Base-by-base conservation (phyloP, 2,113 vertebrate genomes). In the Atrichornis clamosus region DNA sequence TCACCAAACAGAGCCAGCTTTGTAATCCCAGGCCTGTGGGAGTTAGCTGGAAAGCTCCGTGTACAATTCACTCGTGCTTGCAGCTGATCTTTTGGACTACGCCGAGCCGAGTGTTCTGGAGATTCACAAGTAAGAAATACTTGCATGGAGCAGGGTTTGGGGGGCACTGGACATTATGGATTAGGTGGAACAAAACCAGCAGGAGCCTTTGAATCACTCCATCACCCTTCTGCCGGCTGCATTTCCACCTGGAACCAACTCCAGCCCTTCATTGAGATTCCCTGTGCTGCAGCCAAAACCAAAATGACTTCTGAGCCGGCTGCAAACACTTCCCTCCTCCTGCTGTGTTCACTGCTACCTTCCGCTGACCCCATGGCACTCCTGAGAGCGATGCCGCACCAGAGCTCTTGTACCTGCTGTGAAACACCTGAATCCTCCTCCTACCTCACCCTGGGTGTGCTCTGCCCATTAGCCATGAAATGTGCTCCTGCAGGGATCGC, bases 131-230 rank as follows among this genome's bases (percentile, higher is more conserved):
- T 27, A 16, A 24, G 44, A 42, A 62, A 44, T 32, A 5, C 13
- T 37, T 2, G 1, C 39, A 14, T 0, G 0, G 39, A 21, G 39
- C 0, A 1, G 56, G 30, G 70, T 15, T 72, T 52, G 44, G 9
- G 73, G 3, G 13, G 21, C 8, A 46, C 50, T 46, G 13, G 17
- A 4, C 5, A 3, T 33, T 42, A 21, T 0, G 13, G 47, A 72
- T 63, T 14, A 77, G 76, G 73, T 37, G 47, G 55, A 13, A 41
- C 33, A 86, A 58, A 67, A 13, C 19, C 68, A 58, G 58, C 2
- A 1, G 0, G 2, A 81, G 74, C 41, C 44, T 67, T 30, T 50
- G 49, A 63, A 53, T 50, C 19, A 0, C 41, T 41, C 65, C 0
- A 0, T 42, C 56, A n/a, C 44, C 49, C 30, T 72, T 53, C 49